phyloP scores from a whole-genome alignment of 2,888 invertebrate species.

The Xylota sylvarum region DNA sequence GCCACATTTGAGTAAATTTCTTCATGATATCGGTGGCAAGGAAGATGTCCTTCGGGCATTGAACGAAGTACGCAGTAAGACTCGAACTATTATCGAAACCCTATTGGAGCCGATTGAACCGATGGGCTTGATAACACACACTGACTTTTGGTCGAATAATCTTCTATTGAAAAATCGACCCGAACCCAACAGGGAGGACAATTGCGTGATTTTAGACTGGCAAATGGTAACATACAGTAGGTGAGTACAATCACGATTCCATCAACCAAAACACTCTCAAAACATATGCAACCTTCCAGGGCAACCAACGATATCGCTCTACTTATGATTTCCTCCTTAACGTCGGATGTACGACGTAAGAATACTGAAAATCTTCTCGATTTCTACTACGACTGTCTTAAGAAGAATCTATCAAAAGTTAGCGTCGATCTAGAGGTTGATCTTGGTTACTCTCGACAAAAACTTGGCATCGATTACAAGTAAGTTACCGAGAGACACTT shows the following conservation, averaged over 20 bases:
- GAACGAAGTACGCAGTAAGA: conserved; percentile 87
- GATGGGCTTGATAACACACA: conserved; percentile 91
- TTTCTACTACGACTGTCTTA: conserved; percentile 89
- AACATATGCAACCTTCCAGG: conserved; percentile 78
- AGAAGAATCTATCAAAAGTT: conserved; percentile 87
- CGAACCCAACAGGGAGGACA: conserved; percentile 83
- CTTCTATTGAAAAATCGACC: conserved; percentile 88
- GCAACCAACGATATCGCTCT: conserved; percentile 93
- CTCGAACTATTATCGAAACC: conserved; percentile 90
- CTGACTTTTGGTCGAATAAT: conserved; percentile 94
- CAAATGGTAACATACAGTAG: conserved; percentile 93
- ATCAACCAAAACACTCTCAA: conserved; percentile 10
- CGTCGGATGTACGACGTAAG: conserved; percentile 89
- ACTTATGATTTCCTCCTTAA: conserved; percentile 89
- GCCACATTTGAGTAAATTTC: conserved; percentile 90
- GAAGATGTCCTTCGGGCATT: conserved; percentile 88
- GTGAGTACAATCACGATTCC: conserved; percentile 57
- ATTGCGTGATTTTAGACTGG: conserved; percentile 92
- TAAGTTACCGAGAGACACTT: conserved; percentile 38
- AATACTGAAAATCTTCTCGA: conserved; percentile 89
- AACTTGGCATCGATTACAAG: conserved; percentile 86
- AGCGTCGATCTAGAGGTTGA: conserved; percentile 88
- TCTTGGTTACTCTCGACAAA: conserved; percentile 86
- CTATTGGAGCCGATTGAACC: conserved; percentile 90
- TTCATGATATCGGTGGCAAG: conserved; percentile 88